Conservation (phyloP, 53 echinoderm and acorn worm species). For the Luidia sarsii region DNA sequence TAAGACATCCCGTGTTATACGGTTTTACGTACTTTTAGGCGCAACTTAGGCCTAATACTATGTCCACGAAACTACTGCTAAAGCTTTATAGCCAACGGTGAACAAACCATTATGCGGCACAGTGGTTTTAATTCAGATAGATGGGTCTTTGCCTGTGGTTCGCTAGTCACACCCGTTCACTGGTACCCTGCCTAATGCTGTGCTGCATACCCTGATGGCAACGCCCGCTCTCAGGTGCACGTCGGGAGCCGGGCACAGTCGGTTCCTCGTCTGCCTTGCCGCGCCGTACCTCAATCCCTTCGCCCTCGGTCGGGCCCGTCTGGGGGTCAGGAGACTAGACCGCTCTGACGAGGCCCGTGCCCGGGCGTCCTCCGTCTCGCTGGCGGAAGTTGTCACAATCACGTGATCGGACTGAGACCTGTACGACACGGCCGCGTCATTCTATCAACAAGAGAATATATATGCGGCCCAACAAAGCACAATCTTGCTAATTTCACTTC, state of each 20-base stretch:
- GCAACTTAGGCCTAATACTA: too few relatives aligned
- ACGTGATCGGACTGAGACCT: constrained; percentile 9
- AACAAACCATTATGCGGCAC: too few relatives aligned
- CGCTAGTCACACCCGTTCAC: too few relatives aligned
- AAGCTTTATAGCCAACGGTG: too few relatives aligned
- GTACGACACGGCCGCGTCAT: constrained; percentile 12
- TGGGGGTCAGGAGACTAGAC: constrained; percentile 1
- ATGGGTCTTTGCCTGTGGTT: too few relatives aligned
- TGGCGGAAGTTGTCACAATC: constrained; percentile 14
- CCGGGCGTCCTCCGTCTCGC: constrained; percentile 16
- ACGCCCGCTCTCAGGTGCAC: neutral
- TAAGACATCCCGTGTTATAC: too few relatives aligned
- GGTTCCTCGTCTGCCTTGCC: neutral
- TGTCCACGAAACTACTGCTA: too few relatives aligned
- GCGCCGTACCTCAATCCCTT: neutral
- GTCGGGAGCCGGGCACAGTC: neutral
- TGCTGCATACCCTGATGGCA: constrained; percentile 20
- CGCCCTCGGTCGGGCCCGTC: neutral
- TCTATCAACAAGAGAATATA: neutral
- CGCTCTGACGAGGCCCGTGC: neutral
- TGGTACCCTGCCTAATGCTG: too few relatives aligned
- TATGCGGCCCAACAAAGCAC: too few relatives aligned
- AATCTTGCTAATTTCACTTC: neutral
- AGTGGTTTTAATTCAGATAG: too few relatives aligned
- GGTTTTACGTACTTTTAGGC: too few relatives aligned